Evolutionary conservation across 92 coral and sea anemone species (phyloP), one percentile per base, ranked within the genome.

Genomic region (Actinostola sp.): DNA sequence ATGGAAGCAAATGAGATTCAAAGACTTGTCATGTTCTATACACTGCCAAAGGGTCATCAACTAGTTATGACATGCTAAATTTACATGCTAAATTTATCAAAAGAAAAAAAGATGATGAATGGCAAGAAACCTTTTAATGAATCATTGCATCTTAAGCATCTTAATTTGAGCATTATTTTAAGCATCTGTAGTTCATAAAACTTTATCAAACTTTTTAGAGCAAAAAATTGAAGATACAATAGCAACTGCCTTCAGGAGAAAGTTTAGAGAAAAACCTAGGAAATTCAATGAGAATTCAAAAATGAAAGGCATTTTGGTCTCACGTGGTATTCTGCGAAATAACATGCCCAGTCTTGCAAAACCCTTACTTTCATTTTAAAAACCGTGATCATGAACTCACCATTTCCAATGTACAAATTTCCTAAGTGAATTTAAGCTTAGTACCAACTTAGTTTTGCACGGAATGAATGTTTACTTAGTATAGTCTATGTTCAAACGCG

Each of bases 311-410:
- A 53, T 21, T 53, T 9, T 28, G 8, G 60, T 1, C n/a, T 53
- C 60, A 53, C 20, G 60, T 53, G 60, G 60, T 53, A 8, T 53
- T 9, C 29, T 6, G 1, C 30, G 7, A 7, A 20, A 3, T 31
- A 20, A 53, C 60, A 20, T 53, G 60, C 25, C 60, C 60, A 24
- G 28, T 53, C 60, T 53, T 53, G 60, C 60, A 53, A 53, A 53
- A 53, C 29, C 25, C 60, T 28, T 3, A 2, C n/a, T 48, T 48
- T 23, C 2, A 4, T n/a, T 13, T n/a, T 14, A 48, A 4, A 48
- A 4, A 48, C 19, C 60, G 60, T 15, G 29, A 1, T 21, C 20
- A 2, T 9, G 1, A 53, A 15, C 60, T 9, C 20, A 11, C 60
- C 25, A 8, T 53, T 6, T 15, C 30, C 31, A 28, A 53, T 2